Evolutionary conservation across 2,113 vertebrate genomes (phyloP).

Genomic region (Oreochromis spilurus): DNA sequence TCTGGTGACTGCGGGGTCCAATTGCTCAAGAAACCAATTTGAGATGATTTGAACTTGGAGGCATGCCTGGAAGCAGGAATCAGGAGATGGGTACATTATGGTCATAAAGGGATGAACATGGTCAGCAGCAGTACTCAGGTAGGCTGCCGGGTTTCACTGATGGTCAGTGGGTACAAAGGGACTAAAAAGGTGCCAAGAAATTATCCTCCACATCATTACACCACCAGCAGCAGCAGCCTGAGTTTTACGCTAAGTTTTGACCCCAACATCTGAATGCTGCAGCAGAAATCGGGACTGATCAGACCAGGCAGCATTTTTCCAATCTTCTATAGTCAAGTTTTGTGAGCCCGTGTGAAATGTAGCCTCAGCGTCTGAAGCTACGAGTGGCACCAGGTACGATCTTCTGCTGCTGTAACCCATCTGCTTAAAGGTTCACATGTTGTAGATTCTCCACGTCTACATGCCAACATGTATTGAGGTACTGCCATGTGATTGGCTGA

Average conservation of each 20-base stretch:
- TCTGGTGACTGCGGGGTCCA: not conserved
- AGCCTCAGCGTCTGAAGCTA: not conserved
- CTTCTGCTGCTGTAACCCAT: not conserved
- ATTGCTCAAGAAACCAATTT: not conserved
- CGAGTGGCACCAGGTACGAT: not conserved
- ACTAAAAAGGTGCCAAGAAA: not conserved
- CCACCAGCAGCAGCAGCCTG: not conserved
- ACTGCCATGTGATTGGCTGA: not conserved
- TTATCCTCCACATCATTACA: not conserved
- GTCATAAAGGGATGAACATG: not conserved
- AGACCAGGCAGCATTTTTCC: not conserved
- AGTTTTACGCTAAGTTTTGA: not conserved
- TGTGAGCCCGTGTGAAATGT: not conserved
- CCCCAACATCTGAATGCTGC: not conserved
- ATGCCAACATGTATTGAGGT: not conserved
- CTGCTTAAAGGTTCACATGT: not conserved
- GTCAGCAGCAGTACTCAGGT: not conserved
- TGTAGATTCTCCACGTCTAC: not conserved
- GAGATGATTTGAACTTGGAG: not conserved
- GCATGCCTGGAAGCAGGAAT: not conserved
- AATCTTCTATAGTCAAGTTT: not conserved
- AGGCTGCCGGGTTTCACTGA: not conserved
- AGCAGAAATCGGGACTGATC: not conserved
- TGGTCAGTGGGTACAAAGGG: not conserved
- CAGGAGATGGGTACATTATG: not conserved